Evolutionary conservation across 2,797 vertebrate species (phyloP), one percentile per base, ranked within the genome.

Genomic region (Salarias fasciatus): DNA sequence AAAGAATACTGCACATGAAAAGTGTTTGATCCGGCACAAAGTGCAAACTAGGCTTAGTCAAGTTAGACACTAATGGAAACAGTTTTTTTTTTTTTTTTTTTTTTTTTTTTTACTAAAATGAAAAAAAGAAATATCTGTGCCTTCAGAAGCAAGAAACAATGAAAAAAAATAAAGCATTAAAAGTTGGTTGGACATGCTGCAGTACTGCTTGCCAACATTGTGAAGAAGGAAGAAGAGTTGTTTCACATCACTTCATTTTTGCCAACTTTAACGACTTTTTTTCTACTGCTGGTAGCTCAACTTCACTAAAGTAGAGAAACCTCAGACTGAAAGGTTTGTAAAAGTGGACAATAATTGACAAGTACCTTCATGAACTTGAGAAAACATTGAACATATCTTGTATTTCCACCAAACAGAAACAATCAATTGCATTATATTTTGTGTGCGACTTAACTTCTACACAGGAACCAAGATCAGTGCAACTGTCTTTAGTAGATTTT

Each of bases 1-100:
- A 75, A 67, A 47, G 3, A 29, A 76, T 43, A 37, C 4, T 2
- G 62, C 29, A 41, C 50, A 58, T 38, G 52, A 53, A 61, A 62
- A 57, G 53, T 11, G 54, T 65, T 63, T 78, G 64, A 82, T 78
- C 63, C 43, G 59, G 51, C 49, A 53, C 6, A n/a, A 64, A 51
- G 66, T 54, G 52, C 47, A 80, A 72, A 60, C 30, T 52, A 54
- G 37, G 11, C 53, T 65, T 15, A 52, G 46, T 55, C 44, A 30
- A 44, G 46, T 62, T 28, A 43, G 43, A 71, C 13, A 29, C 33
- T 51, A 63, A 71, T 72, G 43, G 35, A 36, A 41, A 67, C 28
- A 11, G 48, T 53, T 55, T 13, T 45, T 2, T 35, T 47, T 59
- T 68, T 40, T 24, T 47, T 59, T 68, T 40, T 24, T n/a, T n/a